Conservation (phyloP, 2,113 vertebrate genomes). For the Prietella phreatophila region DNA sequence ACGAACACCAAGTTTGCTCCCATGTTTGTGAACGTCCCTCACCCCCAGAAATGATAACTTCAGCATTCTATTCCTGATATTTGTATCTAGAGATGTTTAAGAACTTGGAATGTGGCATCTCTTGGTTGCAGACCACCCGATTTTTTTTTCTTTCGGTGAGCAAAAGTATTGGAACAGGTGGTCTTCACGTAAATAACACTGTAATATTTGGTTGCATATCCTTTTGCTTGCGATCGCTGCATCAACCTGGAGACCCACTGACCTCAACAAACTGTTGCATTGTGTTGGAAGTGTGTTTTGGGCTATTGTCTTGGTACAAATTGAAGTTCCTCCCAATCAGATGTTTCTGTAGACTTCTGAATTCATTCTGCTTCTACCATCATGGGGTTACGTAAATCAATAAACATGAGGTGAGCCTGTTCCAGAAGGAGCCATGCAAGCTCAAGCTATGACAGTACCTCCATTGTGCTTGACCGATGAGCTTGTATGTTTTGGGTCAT, state of each 20-base stretch:
- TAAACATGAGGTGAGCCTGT: background rate
- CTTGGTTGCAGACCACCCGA: too few species aligned
- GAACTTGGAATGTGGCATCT: background rate
- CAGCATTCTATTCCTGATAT: background rate
- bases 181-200: background rate
- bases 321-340: background rate
- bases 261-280: background rate
- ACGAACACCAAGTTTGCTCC: background rate
- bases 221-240: background rate
- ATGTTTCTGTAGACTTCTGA: background rate
- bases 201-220: background rate
- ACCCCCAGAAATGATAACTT: background rate
- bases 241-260: background rate
- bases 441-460: background rate
- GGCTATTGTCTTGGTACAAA: background rate
- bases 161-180: background rate
- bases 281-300: background rate
- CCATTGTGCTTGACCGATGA: background rate
- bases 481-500: background rate
- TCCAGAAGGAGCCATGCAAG: background rate
- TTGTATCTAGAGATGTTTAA: background rate
- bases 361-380: background rate
- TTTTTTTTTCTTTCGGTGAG: background rate
- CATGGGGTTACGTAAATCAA: background rate
- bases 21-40: too few species aligned